A percentile compares a stretch with the other conserved stretches of the same genome.
Conservation (phyloP, 2,113 vertebrate species). For the Acinonyx jubatus region DNA sequence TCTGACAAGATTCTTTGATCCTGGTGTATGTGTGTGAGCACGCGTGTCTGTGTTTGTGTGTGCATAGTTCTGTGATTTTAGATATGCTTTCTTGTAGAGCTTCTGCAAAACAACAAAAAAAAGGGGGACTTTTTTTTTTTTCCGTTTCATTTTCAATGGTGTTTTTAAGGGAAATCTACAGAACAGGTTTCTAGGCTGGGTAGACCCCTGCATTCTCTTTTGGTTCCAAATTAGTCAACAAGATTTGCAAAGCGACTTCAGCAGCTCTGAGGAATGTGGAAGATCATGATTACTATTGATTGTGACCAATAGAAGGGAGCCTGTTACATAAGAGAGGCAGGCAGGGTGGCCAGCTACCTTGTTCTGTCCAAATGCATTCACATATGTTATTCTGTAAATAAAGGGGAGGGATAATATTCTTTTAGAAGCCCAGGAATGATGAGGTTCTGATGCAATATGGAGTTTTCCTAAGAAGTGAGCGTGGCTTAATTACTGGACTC, state of each 20-base stretch:
- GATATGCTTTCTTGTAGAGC: constrained; percentile 86
- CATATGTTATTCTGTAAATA: constrained; percentile 47
- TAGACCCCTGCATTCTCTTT: background rate
- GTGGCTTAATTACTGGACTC: background rate
- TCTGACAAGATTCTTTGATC: constrained; percentile 75
- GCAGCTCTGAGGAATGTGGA: constrained; percentile 40
- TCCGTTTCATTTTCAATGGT: constrained; percentile 52
- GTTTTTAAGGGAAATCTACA: constrained; percentile 70
- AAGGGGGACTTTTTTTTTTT: constrained; percentile 42
- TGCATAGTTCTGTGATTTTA: constrained; percentile 84
- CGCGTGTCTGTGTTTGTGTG: constrained; percentile 65
- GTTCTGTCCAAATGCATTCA: constrained; percentile 16
- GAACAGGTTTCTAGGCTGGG: constrained; percentile 35
- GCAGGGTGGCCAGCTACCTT: background rate
- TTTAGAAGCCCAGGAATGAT: constrained; percentile 43
- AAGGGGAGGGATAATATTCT: constrained; percentile 60
- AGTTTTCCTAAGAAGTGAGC: constrained; percentile 8
- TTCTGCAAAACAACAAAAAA: constrained; percentile 80
- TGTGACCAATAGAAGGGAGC: constrained; percentile 46
- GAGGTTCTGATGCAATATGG: background rate
- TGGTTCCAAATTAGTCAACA: constrained; percentile 41
- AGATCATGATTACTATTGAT: background rate
- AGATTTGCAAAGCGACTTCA: constrained; percentile 39
- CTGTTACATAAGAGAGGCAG: constrained; percentile 39
- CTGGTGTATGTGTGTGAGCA: constrained; percentile 64